phyloP scores from a whole-genome alignment of 2,888 invertebrate genomes.

The Trachelus troglodyta region DNA sequence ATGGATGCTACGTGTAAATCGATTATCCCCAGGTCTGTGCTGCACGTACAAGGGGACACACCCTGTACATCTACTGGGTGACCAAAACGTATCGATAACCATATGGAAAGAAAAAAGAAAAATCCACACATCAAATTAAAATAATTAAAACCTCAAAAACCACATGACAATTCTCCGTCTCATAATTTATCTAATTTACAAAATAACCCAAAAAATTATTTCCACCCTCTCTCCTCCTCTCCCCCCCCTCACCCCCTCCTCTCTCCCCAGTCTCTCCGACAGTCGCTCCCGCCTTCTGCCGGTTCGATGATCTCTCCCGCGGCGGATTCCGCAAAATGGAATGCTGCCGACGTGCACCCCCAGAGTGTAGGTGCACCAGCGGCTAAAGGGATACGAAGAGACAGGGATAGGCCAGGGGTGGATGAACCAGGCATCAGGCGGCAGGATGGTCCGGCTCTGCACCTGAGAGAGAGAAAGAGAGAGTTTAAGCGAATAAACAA shows the following conservation, averaged over 20 bases:
- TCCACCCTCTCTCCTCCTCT: slow-evolving; percentile 16
- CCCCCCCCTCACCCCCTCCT: slow-evolving; percentile 19
- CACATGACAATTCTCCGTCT: too few species aligned
- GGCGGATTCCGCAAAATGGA: slow-evolving; percentile 29
- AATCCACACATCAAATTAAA: neutral
- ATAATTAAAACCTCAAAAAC: neutral
- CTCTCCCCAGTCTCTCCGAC: neutral
- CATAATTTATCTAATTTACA: neutral
- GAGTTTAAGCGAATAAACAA: slow-evolving; percentile 18
- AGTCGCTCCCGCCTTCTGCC: slow-evolving; percentile 20
- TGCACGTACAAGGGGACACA: neutral
- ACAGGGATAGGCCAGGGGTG: slow-evolving; percentile 53
- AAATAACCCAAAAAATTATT: slow-evolving; percentile 2
- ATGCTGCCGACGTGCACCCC: slow-evolving; percentile 22
- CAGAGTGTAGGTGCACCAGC: slow-evolving; percentile 46
- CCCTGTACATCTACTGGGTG: neutral
- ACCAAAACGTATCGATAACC: neutral
- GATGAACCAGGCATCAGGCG: slow-evolving; percentile 60
- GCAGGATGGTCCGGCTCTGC: slow-evolving; percentile 26
- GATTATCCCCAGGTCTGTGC: neutral
- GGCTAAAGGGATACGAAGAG: slow-evolving; percentile 9
- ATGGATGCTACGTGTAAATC: neutral
- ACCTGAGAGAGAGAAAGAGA: slow-evolving; percentile 19
- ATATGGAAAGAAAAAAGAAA: neutral
- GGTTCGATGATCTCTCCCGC: slow-evolving; percentile 7